phyloP scores from a whole-genome alignment of 2,113 vertebrate species.

The Dicaeum eximium region DNA sequence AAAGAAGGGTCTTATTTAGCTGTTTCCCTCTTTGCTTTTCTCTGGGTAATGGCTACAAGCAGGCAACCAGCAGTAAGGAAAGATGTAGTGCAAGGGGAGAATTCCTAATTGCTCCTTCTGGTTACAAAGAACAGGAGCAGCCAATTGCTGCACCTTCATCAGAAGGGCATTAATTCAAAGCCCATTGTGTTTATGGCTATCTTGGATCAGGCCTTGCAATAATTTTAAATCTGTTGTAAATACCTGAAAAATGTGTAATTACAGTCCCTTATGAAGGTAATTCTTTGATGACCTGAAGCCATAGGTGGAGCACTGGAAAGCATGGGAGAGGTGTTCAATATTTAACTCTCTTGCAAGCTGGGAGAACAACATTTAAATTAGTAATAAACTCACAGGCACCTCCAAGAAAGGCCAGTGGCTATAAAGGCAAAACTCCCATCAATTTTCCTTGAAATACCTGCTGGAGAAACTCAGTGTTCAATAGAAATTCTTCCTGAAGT shows the following conservation, averaged over 20 bases:
- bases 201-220: neutral
- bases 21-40: neutral
- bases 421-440: neutral
- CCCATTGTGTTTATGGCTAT: neutral
- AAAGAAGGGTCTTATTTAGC: slow-evolving; percentile 43
- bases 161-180: neutral
- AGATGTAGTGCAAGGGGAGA: neutral
- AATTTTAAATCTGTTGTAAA: neutral
- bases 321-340: neutral
- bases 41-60: neutral
- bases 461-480: neutral
- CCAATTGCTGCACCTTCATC: neutral
- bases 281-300: neutral
- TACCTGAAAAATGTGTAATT: neutral
- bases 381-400: slow-evolving; percentile 12
- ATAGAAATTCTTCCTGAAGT: neutral
- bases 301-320: neutral
- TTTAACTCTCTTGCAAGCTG: slow-evolving; percentile 8
- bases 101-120: slow-evolving; percentile 18
- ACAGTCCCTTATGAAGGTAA: neutral
- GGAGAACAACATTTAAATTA: slow-evolving; percentile 37
- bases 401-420: slow-evolving; percentile 25
- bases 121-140: neutral
- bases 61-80: neutral
- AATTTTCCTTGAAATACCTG: slow-evolving; percentile 2